Percentiles rank a stretch among this genome's conserved stretches.
phyloP scores from a whole-genome alignment of 2,113 vertebrate species.

The Sardina pilchardus region DNA sequence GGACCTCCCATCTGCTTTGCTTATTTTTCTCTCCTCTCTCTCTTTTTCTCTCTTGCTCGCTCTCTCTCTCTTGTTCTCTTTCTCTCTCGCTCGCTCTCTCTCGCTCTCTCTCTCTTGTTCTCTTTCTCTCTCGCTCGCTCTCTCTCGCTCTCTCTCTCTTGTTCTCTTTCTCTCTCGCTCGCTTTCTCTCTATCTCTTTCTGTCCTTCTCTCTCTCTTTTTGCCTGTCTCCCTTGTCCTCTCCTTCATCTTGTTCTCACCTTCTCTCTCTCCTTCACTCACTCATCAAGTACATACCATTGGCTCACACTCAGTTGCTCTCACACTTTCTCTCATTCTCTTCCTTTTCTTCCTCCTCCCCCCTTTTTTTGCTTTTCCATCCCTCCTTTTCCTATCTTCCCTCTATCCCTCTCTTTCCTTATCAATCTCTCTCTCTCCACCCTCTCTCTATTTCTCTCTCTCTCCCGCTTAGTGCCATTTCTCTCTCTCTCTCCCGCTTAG shows the following conservation, averaged over 20 bases:
- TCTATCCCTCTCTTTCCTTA: background rate
- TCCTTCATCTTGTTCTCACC: background rate
- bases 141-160: constrained; percentile 19
- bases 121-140: background rate
- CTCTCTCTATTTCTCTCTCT: constrained; percentile 34
- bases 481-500: background rate
- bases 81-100: background rate
- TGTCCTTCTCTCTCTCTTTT: background rate
- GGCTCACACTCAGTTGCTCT: constrained; percentile 19
- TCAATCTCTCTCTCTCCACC: constrained; percentile 6
- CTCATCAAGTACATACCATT: too few species aligned
- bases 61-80: background rate
- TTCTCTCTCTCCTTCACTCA: constrained; percentile 16
- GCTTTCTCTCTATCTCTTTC: background rate
- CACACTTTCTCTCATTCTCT: background rate
- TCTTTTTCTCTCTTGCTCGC: background rate
- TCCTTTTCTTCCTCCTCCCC: background rate
- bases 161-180: background rate
- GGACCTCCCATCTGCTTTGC: background rate
- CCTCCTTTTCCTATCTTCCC: background rate
- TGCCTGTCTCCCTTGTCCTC: background rate
- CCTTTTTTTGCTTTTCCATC: background rate
- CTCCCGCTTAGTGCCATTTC: too few species aligned
- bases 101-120: constrained; percentile 2
- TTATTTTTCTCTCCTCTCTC: background rate